Percentiles rank a stretch among this genome's conserved stretches.
Evolutionary conservation across 2,888 invertebrate genomes (phyloP).

Genomic region (Drosophila kuntzei): DNA sequence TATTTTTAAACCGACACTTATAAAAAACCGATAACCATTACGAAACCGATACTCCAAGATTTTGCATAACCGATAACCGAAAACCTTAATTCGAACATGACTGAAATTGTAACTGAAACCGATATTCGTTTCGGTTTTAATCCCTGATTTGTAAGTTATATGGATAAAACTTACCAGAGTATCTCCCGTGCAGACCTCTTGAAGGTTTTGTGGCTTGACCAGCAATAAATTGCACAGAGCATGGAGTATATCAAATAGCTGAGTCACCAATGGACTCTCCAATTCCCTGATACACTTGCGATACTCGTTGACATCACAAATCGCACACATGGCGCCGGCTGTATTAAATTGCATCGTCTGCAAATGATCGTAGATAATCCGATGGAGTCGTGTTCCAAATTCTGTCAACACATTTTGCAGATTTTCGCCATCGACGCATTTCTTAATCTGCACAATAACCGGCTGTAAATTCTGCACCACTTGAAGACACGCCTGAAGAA

Average conservation of each 20-base stretch:
- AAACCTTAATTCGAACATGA: too few relatives aligned
- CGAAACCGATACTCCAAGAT: too few relatives aligned
- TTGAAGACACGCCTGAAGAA: conserved; percentile 90
- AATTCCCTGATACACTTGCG: conserved; percentile 92
- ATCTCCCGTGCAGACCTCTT: conserved; percentile 97
- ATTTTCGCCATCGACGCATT: conserved; percentile 96
- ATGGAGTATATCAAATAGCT: conserved; percentile 97
- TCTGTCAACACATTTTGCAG: conserved; percentile 94
- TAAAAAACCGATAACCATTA: too few relatives aligned
- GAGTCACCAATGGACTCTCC: conserved; percentile 91
- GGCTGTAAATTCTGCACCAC: conserved; percentile 93
- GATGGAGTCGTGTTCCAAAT: conserved; percentile 95
- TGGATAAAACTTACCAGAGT: conserved; percentile 92
- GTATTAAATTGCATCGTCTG: conserved; percentile 97
- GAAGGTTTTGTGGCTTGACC: conserved; percentile 97
- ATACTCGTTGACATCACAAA: conserved; percentile 99
- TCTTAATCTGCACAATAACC: conserved; percentile 91
- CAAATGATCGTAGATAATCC: conserved; percentile 97
- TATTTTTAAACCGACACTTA: too few relatives aligned
- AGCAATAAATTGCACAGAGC: conserved; percentile 97
- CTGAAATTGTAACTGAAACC: too few relatives aligned
- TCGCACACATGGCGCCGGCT: conserved; percentile 98
- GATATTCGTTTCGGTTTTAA: too few relatives aligned
- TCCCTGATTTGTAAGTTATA: too few relatives aligned
- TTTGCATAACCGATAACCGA: too few relatives aligned